Evolutionary conservation across 2,113 vertebrate species (phyloP).

Genomic region (Thamnaconus septentrionalis): DNA sequence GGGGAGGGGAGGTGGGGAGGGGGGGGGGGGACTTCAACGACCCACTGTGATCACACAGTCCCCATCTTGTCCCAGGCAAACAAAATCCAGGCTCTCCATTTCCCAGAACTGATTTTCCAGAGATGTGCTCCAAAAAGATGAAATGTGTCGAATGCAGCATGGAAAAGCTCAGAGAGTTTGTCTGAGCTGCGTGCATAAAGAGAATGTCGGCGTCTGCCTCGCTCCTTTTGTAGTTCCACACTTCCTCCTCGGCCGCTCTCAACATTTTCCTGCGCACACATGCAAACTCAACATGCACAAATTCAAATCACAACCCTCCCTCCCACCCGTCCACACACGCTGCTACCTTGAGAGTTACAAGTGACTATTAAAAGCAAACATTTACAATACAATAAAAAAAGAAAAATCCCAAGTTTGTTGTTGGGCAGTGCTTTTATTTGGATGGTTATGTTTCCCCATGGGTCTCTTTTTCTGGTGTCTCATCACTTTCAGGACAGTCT

Average conservation of each 20-base stretch:
- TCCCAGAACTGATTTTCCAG: conserved; percentile 60
- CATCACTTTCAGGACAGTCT: conserved; percentile 46
- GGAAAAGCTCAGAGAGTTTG: conserved; percentile 53
- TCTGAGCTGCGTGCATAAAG: conserved; percentile 46
- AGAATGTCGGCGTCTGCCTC: conserved; percentile 24
- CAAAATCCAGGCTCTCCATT: conserved; percentile 56
- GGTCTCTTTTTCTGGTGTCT: conserved; percentile 39
- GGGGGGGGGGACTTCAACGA: conserved; percentile 33
- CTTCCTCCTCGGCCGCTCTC: conserved; percentile 28
- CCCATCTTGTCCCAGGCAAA: conserved; percentile 65
- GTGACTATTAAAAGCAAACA: conserved; percentile 49
- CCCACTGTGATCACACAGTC: conserved; percentile 60
- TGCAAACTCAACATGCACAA: conserved; percentile 9
- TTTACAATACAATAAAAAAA: conserved; percentile 56
- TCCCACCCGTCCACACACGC: conserved; percentile 1
- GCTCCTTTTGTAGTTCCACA: conserved; percentile 34
- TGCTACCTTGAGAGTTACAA: conserved; percentile 41
- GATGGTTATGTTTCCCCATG: conserved; percentile 48
- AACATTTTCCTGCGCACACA: conserved; percentile 28
- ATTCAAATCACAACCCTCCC: not conserved
- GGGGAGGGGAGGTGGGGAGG: no score
- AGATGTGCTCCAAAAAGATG: conserved; percentile 63
- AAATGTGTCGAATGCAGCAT: conserved; percentile 56
- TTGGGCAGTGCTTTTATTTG: conserved; percentile 53
- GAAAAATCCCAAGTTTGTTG: conserved; percentile 49